Evolutionary conservation across 2,888 invertebrate species (phyloP).

Genomic region (Plagiodera versicolora): DNA sequence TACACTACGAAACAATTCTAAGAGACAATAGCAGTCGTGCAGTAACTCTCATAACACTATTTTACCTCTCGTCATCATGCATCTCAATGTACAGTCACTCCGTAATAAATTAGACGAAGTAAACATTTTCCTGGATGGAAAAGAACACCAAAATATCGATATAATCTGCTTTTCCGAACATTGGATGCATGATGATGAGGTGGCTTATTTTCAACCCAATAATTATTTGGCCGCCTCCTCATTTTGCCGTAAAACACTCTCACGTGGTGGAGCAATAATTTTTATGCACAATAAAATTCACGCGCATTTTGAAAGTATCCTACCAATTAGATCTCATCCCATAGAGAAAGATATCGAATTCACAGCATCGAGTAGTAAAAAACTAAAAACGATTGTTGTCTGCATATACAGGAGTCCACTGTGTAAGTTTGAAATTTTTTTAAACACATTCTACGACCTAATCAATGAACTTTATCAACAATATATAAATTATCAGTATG

Average conservation of each 20-base stretch:
- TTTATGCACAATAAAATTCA: not conserved
- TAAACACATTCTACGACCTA: not conserved
- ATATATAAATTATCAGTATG: not conserved
- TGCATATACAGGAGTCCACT: not conserved
- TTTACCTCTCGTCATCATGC: slow-evolving; percentile 1
- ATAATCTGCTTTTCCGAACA: slow-evolving; percentile 2
- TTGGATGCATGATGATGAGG: slow-evolving; percentile 2
- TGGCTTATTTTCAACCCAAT: not conserved
- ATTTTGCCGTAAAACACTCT: not conserved
- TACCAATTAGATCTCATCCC: not conserved
- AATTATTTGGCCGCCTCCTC: not conserved
- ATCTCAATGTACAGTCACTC: not conserved
- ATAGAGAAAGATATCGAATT: not conserved
- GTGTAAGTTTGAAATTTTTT: too few relatives aligned
- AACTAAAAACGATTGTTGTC: not conserved
- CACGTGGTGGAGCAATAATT: not conserved
- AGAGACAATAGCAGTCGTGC: slow-evolving; percentile 1
- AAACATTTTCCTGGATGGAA: not conserved
- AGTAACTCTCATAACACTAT: not conserved
- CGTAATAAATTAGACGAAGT: slow-evolving; percentile 1
- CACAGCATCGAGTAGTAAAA: not conserved
- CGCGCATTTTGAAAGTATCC: not conserved
- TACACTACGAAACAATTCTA: not conserved
- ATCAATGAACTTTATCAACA: not conserved
- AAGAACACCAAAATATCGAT: not conserved